Evolutionary conservation across 2,888 invertebrate species (phyloP).

Genomic region (Tenthredo amoena): DNA sequence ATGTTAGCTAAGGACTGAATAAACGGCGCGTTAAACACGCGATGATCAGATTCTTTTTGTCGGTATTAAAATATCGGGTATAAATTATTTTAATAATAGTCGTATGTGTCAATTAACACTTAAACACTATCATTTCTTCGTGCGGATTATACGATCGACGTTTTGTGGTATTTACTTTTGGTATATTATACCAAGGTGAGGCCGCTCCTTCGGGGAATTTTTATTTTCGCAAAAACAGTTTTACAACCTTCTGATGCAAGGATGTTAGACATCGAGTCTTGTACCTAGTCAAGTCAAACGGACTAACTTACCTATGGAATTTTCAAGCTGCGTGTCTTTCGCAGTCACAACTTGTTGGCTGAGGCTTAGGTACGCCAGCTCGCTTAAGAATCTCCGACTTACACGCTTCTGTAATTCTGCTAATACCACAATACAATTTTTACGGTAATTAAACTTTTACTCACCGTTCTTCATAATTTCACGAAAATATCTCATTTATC

Average conservation of each 20-base stretch:
- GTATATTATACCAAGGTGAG: neutral
- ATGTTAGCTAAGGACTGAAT: neutral
- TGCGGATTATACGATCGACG: neutral
- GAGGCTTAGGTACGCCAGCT: neutral
- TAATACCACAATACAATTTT: neutral
- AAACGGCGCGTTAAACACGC: neutral
- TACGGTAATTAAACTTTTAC: neutral
- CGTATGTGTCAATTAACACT: neutral
- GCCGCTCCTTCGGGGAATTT: neutral
- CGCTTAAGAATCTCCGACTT: neutral
- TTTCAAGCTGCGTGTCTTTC: neutral
- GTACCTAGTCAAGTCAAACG: slow-evolving; percentile 4
- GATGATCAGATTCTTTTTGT: neutral
- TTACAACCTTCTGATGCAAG: neutral
- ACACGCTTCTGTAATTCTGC: neutral
- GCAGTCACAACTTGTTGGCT: neutral
- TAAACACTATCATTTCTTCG: neutral
- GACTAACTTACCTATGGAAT: neutral
- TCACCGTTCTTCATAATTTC: neutral
- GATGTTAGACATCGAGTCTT: neutral
- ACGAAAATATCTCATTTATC: neutral
- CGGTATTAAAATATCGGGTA: neutral
- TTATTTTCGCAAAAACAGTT: slow-evolving; percentile 5
- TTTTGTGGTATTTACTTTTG: neutral
- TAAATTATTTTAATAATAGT: neutral